These are phyloP conservation scores for Pyrochroa serraticornis DNA, from an alignment of 2,888 invertebrate genomes.

Conservation along the genomic window DNA sequence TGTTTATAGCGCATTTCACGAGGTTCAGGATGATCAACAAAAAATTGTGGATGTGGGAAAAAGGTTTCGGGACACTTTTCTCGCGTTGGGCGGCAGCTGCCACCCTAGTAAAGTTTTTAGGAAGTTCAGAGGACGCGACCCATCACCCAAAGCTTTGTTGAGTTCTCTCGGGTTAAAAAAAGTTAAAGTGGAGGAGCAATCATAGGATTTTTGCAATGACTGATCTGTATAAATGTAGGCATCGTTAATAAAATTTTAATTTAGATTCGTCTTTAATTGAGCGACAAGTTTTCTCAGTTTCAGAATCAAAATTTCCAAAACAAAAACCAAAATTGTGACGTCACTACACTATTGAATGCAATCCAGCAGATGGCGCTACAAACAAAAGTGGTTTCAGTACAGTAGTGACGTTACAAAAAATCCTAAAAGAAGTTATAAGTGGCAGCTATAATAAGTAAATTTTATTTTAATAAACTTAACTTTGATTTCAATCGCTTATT, in stretches of 20 bases:
- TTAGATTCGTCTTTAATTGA: too few relatives aligned
- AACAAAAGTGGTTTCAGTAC: too few relatives aligned
- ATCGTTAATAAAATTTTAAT: not conserved
- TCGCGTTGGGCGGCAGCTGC: constrained; percentile 81
- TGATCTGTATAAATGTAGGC: constrained; percentile 20
- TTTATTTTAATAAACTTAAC: not conserved
- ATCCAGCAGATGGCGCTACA: too few relatives aligned
- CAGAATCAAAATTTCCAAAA: too few relatives aligned
- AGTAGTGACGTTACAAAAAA: too few relatives aligned
- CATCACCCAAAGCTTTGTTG: constrained; percentile 81
- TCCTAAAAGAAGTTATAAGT: too few relatives aligned
- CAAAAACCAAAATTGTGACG: too few relatives aligned
- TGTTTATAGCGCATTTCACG: constrained; percentile 83
- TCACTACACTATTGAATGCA: too few relatives aligned
- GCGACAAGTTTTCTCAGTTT: too few relatives aligned
- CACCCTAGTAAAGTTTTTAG: constrained; percentile 87
- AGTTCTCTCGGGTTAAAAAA: constrained; percentile 60
- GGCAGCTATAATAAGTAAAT: not conserved
- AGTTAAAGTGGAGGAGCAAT: constrained; percentile 20
- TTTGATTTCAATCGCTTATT: constrained; percentile 1
- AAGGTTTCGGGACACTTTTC: constrained; percentile 81
- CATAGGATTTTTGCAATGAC: constrained; percentile 4
- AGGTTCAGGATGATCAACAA: constrained; percentile 63
- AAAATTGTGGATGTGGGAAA: constrained; percentile 66
- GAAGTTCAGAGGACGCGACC: constrained; percentile 90